Percentiles rank a stretch among this genome's conserved stretches.
These are phyloP conservation scores for Xanthia togata DNA, from an alignment of 2,888 invertebrate genomes.

Conservation along the genomic window DNA sequence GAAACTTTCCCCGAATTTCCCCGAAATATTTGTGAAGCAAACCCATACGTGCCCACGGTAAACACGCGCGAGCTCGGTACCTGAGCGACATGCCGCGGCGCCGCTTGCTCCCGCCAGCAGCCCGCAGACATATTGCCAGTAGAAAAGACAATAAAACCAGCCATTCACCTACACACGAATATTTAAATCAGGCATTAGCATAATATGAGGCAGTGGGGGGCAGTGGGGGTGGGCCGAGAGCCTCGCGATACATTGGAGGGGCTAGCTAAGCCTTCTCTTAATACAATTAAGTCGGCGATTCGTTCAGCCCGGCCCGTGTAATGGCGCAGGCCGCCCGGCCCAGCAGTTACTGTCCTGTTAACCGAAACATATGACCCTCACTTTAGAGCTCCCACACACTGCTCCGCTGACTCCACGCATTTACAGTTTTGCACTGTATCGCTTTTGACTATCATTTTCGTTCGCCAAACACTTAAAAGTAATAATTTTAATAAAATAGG, in stretches of 20 bases:
- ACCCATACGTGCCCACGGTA: not conserved
- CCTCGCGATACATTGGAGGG: slow-evolving; percentile 24
- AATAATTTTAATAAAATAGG: not conserved
- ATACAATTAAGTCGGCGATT: slow-evolving; percentile 59
- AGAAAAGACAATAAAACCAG: slow-evolving; percentile 51
- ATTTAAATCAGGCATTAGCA: slow-evolving; percentile 64
- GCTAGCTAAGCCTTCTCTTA: slow-evolving; percentile 37
- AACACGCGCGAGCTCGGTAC: not conserved
- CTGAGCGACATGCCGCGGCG: not conserved
- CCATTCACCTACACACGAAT: slow-evolving; percentile 55
- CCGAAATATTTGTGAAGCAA: slow-evolving; percentile 7
- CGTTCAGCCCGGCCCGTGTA: slow-evolving; percentile 29
- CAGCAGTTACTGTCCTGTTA: slow-evolving; percentile 51
- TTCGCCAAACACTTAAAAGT: not conserved
- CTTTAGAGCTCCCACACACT: slow-evolving; percentile 3
- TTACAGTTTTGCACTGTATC: not conserved
- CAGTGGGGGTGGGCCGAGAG: slow-evolving; percentile 3
- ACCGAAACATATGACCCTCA: slow-evolving; percentile 41
- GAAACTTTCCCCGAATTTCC: not conserved
- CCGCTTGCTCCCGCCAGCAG: slow-evolving; percentile 5
- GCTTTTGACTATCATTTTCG: not conserved
- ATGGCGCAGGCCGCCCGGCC: slow-evolving; percentile 19
- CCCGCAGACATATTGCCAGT: slow-evolving; percentile 42
- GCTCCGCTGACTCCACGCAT: slow-evolving; percentile 12
- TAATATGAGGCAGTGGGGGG: slow-evolving; percentile 39